A percentile compares a stretch with the other conserved stretches of the same genome.
phyloP scores from a whole-genome alignment of 2,888 invertebrate genomes.

The Drosophila barbarae region DNA sequence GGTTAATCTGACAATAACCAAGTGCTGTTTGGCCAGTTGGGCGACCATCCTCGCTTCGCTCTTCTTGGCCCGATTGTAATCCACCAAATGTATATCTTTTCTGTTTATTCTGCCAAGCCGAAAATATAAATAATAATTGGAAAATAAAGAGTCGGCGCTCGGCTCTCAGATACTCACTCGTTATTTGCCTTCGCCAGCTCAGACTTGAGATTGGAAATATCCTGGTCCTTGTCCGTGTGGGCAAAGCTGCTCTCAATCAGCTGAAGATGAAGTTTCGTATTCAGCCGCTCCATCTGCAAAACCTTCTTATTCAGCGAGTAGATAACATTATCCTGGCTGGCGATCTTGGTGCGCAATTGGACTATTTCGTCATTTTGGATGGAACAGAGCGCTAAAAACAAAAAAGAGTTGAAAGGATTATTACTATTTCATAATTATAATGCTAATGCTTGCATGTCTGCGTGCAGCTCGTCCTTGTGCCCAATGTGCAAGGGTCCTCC shows the following conservation, averaged over 20 bases:
- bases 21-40: not conserved
- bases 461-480: not conserved
- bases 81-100: not conserved
- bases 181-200: not conserved
- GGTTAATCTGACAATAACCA: not conserved
- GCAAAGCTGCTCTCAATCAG: not conserved
- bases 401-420: not conserved
- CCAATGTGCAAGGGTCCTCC: not conserved
- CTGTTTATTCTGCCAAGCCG: not conserved
- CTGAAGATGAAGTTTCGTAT: not conserved
- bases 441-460: not conserved
- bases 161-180: not conserved
- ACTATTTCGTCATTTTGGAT: rapidly evolving
- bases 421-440: too few relatives aligned
- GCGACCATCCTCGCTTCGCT: not conserved
- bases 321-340: not conserved
- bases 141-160: not conserved
- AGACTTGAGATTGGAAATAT: not conserved
- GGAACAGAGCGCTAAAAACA: not conserved
- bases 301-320: not conserved
- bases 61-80: not conserved
- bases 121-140: not conserved
- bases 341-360: not conserved
- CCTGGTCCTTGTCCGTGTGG: not conserved
- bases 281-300: not conserved